Evolutionary conservation across 2,797 vertebrate genomes (phyloP), one percentile per base, ranked within the genome.

Genomic region (Danio albolineatus): DNA sequence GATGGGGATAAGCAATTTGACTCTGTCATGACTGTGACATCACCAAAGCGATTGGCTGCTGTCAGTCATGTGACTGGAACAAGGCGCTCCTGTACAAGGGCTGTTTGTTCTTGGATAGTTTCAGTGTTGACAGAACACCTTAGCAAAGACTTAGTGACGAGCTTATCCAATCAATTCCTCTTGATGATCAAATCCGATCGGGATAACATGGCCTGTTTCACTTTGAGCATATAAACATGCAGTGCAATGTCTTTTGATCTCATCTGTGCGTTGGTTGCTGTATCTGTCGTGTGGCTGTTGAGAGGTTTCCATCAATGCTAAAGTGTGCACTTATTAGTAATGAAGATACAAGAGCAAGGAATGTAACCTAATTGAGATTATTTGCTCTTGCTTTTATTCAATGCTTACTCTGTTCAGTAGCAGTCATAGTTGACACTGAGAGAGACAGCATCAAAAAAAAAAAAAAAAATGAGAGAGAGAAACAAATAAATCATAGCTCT

Each of bases 161-260:
- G 57, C 59, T 79, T 86, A 92, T 87, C 84, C 80, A 59, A 59
- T 86, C 79, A 53, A 89, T 92, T 88, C 76, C 87, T 82, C 62
- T 89, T 83, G 69, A 79, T 72, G 73, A 85, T 85, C 60, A 85
- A 86, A 89, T 88, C 78, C 75, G 84, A 76, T 87, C 88, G 82
- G 67, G 10, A 79, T 78, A 78, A 56, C 62, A 43, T 41, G 17
- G 19, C 46, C 64, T 79, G 44, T 81, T 83, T 59, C 38, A 81
- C 57, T 56, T 69, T 51, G 38, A 72, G 73, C 53, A 78, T 53
- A 53, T 46, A 48, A 41, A 57, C 38, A 28, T 46, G n/a, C 28
- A 60, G 49, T 10, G 46, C 53, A 51, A 17, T 48, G 60, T 65
- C 36, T 59, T 70, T 62, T 54, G 67, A 72, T 79, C 56, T 61